Conservation (phyloP, 2,797 vertebrate genomes). For the Otus scops region DNA sequence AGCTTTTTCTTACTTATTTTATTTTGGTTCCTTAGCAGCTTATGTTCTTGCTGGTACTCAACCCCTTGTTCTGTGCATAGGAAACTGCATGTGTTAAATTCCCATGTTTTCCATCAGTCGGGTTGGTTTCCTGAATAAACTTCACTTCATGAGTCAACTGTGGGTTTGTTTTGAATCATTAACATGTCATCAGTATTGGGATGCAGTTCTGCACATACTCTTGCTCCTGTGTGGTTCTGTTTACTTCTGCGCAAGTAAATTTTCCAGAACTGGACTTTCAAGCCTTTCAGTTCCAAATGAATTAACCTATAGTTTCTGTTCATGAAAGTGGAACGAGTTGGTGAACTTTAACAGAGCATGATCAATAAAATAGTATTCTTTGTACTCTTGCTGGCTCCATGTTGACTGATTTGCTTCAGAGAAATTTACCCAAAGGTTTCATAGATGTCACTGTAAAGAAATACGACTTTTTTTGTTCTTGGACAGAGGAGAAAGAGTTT, state of each 20-base stretch:
- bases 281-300: background rate
- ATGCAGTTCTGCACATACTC: background rate
- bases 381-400: background rate
- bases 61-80: fast-evolving
- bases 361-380: slow-evolving; percentile 47
- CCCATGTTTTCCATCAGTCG: background rate
- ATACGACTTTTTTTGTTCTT: background rate
- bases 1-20: background rate
- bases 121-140: background rate
- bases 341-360: slow-evolving; percentile 22
- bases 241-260: background rate
- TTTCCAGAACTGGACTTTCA: background rate
- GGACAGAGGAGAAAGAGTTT: background rate
- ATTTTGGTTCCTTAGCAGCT: background rate
- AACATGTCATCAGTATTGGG: background rate
- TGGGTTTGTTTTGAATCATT: background rate
- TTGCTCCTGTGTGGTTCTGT: background rate
- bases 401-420: background rate
- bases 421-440: background rate
- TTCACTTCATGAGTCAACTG: background rate
- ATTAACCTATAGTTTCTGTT: background rate
- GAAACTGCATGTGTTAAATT: background rate
- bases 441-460: background rate
- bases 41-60: background rate
- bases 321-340: background rate